phyloP scores from a whole-genome alignment of 2,888 invertebrate species.

The Petrophora chlorosata region DNA sequence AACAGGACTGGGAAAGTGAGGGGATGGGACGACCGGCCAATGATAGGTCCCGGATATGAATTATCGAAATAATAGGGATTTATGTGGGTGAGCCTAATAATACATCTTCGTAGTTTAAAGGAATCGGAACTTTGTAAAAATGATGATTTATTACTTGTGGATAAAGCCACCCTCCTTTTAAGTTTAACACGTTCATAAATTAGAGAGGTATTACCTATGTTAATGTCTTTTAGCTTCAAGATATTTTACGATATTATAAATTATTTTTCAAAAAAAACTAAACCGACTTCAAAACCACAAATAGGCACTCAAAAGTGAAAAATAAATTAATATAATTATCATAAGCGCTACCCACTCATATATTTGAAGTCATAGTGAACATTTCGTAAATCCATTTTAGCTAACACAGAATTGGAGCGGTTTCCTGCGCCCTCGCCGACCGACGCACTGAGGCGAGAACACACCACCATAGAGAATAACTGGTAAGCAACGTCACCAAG shows the following conservation, averaged over 20 bases:
- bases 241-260: too few relatives aligned
- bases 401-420: slow-evolving; percentile 47
- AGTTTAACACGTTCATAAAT: slow-evolving; percentile 7
- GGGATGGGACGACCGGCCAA: slow-evolving; percentile 48
- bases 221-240: too few relatives aligned
- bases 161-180: slow-evolving; percentile 1
- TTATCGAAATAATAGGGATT: slow-evolving; percentile 63
- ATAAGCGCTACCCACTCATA: too few relatives aligned
- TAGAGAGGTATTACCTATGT: neutral
- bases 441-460: slow-evolving; percentile 46
- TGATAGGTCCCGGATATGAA: slow-evolving; percentile 52
- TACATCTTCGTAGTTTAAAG: slow-evolving; percentile 46
- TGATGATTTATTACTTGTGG: slow-evolving; percentile 43
- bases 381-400: too few relatives aligned
- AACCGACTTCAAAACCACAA: too few relatives aligned
- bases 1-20: slow-evolving; percentile 61
- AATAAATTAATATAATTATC: too few relatives aligned
- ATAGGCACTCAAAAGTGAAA: too few relatives aligned
- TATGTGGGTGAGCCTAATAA: slow-evolving; percentile 56
- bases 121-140: slow-evolving; percentile 44
- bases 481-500: too few relatives aligned
- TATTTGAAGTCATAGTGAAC: too few relatives aligned
- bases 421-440: slow-evolving; percentile 54
- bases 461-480: neutral
- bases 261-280: too few relatives aligned